phyloP scores from a whole-genome alignment of 2,797 vertebrate species.

The Pelobates cultripes region DNA sequence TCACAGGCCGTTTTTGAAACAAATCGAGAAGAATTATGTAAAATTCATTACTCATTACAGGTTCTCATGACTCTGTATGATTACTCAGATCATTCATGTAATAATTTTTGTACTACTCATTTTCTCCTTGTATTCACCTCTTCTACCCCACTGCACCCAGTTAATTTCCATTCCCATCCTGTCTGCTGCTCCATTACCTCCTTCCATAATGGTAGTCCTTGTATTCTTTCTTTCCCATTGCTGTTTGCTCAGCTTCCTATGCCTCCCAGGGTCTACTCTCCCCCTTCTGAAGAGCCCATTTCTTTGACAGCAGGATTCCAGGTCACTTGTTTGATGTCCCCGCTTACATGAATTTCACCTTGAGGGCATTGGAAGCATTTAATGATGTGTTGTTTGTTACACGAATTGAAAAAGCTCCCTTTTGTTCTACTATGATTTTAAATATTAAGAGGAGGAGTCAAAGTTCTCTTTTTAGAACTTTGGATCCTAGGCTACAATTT shows the following conservation, averaged over 20 bases:
- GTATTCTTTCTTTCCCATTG: slow-evolving; percentile 29
- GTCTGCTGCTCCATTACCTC: not conserved
- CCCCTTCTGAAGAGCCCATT: not conserved
- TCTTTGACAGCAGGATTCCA: slow-evolving; percentile 40
- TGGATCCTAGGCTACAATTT: slow-evolving; percentile 6
- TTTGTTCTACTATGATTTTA: slow-evolving; percentile 9
- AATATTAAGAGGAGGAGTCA: slow-evolving; percentile 7
- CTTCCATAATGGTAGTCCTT: not conserved
- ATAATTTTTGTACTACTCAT: slow-evolving; percentile 10
- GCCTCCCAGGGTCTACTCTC: slow-evolving; percentile 5
- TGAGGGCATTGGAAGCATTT: slow-evolving; percentile 55
- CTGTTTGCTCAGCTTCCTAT: not conserved
- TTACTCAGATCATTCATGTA: not conserved
- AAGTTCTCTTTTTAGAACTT: slow-evolving; percentile 14
- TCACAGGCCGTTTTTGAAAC: not conserved
- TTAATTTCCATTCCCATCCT: not conserved
- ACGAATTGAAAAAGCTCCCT: slow-evolving; percentile 17
- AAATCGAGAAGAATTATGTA: not conserved
- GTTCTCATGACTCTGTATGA: not conserved
- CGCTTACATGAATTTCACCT: slow-evolving; percentile 49
- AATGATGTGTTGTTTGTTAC: slow-evolving; percentile 43
- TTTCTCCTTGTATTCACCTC: slow-evolving; percentile 1
- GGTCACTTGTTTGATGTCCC: slow-evolving; percentile 46
- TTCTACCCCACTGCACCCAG: too few species aligned
- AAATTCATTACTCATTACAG: not conserved